phyloP scores from a whole-genome alignment of 1,140 invertebrate species.

The Monomorium pharaonis region DNA sequence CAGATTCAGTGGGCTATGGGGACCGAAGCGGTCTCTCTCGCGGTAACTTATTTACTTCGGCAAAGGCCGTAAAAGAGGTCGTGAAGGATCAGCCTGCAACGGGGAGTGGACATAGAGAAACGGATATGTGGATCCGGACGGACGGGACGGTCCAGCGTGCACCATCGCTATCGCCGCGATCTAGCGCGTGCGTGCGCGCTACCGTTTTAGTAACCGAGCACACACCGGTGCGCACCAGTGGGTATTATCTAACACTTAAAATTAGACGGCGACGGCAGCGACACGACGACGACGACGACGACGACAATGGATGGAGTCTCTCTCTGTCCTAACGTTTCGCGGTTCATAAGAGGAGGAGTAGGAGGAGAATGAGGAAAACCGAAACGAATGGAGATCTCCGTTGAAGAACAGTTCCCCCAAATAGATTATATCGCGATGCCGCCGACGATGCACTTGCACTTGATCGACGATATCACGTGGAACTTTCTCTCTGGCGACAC shows the following conservation, averaged over 20 bases:
- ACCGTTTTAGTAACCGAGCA: conserved; percentile 82
- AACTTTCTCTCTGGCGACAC: conserved; percentile 22
- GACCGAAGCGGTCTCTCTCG: background rate
- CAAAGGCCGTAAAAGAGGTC: background rate
- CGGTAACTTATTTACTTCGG: conserved; percentile 30
- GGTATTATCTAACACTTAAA: conserved; percentile 85
- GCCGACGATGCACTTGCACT: conserved; percentile 61
- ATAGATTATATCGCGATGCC: conserved; percentile 12
- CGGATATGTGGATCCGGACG: background rate
- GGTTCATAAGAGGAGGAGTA: background rate
- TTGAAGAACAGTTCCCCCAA: background rate
- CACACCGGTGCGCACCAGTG: conserved; percentile 75
- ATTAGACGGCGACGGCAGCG: conserved; percentile 78
- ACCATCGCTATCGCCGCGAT: conserved; percentile 17
- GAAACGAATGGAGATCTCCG: conserved; percentile 18
- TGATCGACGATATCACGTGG: conserved; percentile 52
- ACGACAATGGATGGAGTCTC: background rate
- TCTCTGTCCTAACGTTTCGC: conserved; percentile 23
- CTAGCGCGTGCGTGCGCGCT: conserved; percentile 61
- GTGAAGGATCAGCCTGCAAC: background rate
- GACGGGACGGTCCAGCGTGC: background rate
- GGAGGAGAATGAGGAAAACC: background rate
- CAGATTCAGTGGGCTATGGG: background rate
- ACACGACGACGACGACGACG: conserved; percentile 13
- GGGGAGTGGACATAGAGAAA: conserved; percentile 6